Evolutionary conservation across 2,797 vertebrate genomes (phyloP).

Genomic region (Micropoecilia bifurca): DNA sequence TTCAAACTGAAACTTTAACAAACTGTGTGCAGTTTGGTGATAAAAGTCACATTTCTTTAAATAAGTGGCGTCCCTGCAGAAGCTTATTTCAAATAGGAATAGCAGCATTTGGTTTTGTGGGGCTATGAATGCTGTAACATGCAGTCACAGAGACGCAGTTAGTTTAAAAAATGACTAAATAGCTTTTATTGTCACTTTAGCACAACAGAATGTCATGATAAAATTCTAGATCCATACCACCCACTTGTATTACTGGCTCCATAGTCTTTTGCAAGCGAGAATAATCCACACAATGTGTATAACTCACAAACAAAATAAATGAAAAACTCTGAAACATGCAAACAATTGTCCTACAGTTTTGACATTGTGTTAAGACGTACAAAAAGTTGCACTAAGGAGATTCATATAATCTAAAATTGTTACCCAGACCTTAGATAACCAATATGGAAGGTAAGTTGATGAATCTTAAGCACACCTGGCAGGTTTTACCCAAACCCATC

Average conservation of each 20-base stretch:
- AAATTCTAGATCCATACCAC: too few relatives aligned
- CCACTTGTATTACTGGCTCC: too few relatives aligned
- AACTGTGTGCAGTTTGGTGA: too few relatives aligned
- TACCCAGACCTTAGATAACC: neutral
- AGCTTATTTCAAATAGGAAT: too few relatives aligned
- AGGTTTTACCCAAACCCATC: constrained; percentile 97
- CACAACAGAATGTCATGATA: too few relatives aligned
- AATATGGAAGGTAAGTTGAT: neutral
- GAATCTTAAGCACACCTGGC: constrained; percentile 83
- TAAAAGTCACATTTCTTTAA: too few relatives aligned
- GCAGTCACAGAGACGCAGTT: too few relatives aligned
- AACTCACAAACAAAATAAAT: neutral
- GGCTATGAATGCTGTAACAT: too few relatives aligned
- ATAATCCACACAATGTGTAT: neutral
- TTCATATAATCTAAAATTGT: neutral
- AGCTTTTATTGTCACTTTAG: too few relatives aligned
- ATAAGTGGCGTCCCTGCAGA: too few relatives aligned
- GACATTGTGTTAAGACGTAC: neutral
- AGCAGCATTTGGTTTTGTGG: too few relatives aligned
- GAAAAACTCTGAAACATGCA: neutral
- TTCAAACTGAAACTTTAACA: neutral
- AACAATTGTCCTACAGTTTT: neutral
- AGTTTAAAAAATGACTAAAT: too few relatives aligned
- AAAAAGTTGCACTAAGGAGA: neutral
- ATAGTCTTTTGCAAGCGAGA: neutral